phyloP scores from a whole-genome alignment of 2,113 vertebrate genomes.

The Platysteira castanea region DNA sequence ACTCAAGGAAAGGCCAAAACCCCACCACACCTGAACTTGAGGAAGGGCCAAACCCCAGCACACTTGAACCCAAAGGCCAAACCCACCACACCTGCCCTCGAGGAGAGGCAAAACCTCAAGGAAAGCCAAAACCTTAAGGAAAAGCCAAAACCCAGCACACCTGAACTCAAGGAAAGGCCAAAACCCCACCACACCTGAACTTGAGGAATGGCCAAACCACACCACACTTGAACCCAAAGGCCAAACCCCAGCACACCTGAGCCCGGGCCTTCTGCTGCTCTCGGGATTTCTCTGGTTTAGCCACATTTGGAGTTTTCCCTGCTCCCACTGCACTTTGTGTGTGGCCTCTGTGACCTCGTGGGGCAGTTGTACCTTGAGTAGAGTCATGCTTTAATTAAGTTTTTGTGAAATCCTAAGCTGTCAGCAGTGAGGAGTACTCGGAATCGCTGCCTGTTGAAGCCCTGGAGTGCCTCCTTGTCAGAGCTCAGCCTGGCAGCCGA shows the following conservation, averaged over 20 bases:
- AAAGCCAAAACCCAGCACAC: too few species aligned
- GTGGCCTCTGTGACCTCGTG: background rate
- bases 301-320: background rate
- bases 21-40: background rate
- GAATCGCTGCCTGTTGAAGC: background rate
- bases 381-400: background rate
- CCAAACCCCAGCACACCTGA: rapidly evolving
- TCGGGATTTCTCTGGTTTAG: background rate
- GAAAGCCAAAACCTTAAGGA: too few species aligned
- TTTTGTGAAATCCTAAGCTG: background rate
- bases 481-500: background rate
- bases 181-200: background rate
- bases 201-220: background rate
- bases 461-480: background rate
- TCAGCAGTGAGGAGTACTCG: background rate
- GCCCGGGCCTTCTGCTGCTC: background rate
- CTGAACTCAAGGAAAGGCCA: background rate
- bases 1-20: background rate
- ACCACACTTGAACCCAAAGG: background rate
- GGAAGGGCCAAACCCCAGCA: background rate
- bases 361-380: background rate
- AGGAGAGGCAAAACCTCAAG: background rate
- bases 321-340: too few species aligned
- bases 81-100: background rate
- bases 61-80: background rate